Percentiles rank a stretch among this genome's conserved stretches.
These are phyloP conservation scores for Barnardius zonarius DNA, from an alignment of 2,113 vertebrate genomes.

Conservation along the genomic window DNA sequence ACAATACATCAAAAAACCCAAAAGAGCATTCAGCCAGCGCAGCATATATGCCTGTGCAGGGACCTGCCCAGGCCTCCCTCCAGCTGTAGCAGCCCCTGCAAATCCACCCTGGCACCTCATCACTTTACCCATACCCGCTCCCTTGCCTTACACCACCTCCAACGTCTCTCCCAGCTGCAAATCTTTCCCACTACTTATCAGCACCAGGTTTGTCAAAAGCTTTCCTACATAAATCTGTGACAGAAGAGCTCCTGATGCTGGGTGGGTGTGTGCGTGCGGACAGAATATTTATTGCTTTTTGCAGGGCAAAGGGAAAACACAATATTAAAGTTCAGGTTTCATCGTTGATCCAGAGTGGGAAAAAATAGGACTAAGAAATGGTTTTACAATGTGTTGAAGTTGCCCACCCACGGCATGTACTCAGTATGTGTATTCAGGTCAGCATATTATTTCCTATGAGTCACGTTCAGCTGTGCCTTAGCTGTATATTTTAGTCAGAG, in stretches of 20 bases:
- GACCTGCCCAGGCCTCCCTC: neutral
- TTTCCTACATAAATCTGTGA: neutral
- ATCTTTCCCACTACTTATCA: neutral
- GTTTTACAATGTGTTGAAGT: neutral
- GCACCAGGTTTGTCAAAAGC: neutral
- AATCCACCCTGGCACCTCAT: neutral
- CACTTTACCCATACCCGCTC: neutral
- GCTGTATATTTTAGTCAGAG: constrained; percentile 47
- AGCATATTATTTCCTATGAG: constrained; percentile 40
- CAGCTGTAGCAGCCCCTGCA: neutral
- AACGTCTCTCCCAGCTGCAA: neutral
- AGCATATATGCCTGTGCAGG: neutral
- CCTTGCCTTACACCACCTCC: neutral
- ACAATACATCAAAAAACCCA: neutral
- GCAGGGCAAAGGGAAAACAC: neutral
- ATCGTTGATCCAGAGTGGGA: neutral
- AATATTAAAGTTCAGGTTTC: neutral
- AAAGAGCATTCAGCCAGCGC: neutral
- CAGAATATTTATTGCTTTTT: neutral
- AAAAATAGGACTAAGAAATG: neutral
- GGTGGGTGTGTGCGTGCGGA: too few relatives aligned
- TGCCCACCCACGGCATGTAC: constrained; percentile 16
- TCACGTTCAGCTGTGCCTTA: constrained; percentile 58
- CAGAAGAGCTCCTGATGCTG: neutral
- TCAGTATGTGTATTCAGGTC: constrained; percentile 50